These are phyloP conservation scores for Bagarius yarrelli DNA, from an alignment of 2,113 vertebrate genomes.

Conservation along the genomic window DNA sequence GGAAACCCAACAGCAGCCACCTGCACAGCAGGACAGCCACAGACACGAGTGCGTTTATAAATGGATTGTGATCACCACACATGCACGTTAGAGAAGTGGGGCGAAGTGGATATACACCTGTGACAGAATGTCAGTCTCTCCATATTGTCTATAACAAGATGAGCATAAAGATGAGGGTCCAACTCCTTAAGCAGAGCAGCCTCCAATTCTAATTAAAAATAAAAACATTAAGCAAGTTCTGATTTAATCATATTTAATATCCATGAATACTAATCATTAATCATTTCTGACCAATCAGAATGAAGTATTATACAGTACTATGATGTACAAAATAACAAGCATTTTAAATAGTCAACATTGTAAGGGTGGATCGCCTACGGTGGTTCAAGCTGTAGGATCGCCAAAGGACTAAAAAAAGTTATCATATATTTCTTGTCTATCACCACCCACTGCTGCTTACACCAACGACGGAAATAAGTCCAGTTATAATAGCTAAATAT, in stretches of 20 bases:
- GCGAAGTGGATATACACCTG: conserved; percentile 59
- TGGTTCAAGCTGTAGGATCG: no score
- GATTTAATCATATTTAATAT: background rate
- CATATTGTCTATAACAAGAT: conserved; percentile 70
- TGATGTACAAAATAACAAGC: background rate
- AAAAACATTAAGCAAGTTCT: background rate
- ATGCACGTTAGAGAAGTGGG: background rate
- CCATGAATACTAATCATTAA: background rate
- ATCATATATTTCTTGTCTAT: no score
- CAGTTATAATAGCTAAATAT: no score
- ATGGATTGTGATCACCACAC: no score
- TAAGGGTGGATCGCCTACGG: no score
- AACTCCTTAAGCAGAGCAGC: conserved; percentile 73
- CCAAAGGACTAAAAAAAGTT: no score
- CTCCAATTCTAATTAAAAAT: conserved; percentile 66
- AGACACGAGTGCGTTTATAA: no score
- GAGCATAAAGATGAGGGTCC: conserved; percentile 69
- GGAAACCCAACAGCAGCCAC: conserved; percentile 80
- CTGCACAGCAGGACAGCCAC: conserved; percentile 51
- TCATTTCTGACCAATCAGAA: background rate
- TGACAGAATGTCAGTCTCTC: conserved; percentile 76
- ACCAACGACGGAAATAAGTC: no score
- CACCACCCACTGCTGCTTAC: no score
- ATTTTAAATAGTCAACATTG: background rate
- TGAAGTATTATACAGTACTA: background rate